Base-by-base conservation (phyloP, 2,888 invertebrate species). In the Shargacucullia verbasci region DNA sequence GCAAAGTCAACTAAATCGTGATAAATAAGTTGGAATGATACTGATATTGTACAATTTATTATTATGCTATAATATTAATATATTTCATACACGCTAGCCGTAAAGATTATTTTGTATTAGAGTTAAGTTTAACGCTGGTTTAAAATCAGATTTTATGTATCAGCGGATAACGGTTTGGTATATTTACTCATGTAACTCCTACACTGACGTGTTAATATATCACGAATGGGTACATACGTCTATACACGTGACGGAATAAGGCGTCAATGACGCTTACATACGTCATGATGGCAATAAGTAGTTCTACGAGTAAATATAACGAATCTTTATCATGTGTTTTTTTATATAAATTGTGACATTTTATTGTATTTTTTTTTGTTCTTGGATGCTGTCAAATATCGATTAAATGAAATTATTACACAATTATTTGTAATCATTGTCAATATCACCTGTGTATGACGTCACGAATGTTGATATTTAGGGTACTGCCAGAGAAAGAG, bases 1-100 rank as follows among this genome's bases (percentile, higher is more conserved):
- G 60, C 59, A 67, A 52, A 67, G 47, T 69, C 9, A 48, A 69
- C 60, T n/a, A n/a, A 49, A 59, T 44, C 57, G 47, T 31, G 25
- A 31, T 73, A 72, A 69, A 76, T 74, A 74, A 74, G 75, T 78
- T 85, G 77, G 82, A 80, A 83, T 81, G 83, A 86, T 85, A 84
- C 85, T 87, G 88, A 87, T 88, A 87, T 88, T 92, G 91, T 92
- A 91, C 91, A 91, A 92, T 90, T 83, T 80, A 80, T 82, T 76
- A 83, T 80, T 83, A 78, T 73, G 75, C 66, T 68, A 71, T 74
- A 61, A 62, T 84, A 83, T 83, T 89, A 89, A 90, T 87, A 88
- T 89, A 90, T 89, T 87, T 85, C 86, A 80, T 86, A 86, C 84
- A 85, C 81, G 83, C 83, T 92, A 92, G 89, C 75, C 69, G 86